Conservation (phyloP, 2,888 invertebrate genomes). For the Latrodectus hesperus region DNA sequence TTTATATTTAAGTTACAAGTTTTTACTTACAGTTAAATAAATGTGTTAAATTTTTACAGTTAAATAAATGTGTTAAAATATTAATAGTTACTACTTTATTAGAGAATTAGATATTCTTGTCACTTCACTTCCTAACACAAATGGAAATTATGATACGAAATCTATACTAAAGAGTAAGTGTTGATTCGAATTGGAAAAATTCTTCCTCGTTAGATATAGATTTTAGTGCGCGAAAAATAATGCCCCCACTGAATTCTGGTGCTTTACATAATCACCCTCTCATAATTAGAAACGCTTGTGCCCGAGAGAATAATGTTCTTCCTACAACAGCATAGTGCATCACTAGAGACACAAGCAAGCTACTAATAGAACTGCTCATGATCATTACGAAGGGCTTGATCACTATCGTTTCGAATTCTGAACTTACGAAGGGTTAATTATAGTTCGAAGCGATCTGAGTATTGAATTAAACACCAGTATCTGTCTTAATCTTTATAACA, state of each 20-base stretch:
- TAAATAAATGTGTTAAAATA: too few species aligned
- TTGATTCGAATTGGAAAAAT: too few species aligned
- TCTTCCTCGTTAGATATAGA: neutral
- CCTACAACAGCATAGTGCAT: neutral
- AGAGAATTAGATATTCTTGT: too few species aligned
- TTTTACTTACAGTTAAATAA: too few species aligned
- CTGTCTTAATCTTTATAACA: slow-evolving; percentile 30
- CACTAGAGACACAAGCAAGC: neutral
- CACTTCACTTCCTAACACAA: too few species aligned
- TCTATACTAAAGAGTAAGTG: too few species aligned
- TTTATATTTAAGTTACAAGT: too few species aligned
- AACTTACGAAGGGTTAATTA: slow-evolving; percentile 41
- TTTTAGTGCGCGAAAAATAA: slow-evolving; percentile 35
- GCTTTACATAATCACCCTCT: slow-evolving; percentile 43
- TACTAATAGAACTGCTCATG: slow-evolving; percentile 15
- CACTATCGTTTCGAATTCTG: slow-evolving; percentile 32
- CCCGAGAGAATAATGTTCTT: neutral
- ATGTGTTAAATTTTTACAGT: too few species aligned
- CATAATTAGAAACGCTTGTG: slow-evolving; percentile 34
- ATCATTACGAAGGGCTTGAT: slow-evolving; percentile 35
- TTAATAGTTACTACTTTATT: too few species aligned
- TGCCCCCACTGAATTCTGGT: slow-evolving; percentile 14
- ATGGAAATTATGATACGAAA: too few species aligned
- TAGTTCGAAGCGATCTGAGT: slow-evolving; percentile 34
- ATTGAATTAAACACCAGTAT: slow-evolving; percentile 59